Evolutionary conservation across 30 jellyfish, hydroid and myxozoan species (phyloP).

Genomic region (Rhopilema esculentum): DNA sequence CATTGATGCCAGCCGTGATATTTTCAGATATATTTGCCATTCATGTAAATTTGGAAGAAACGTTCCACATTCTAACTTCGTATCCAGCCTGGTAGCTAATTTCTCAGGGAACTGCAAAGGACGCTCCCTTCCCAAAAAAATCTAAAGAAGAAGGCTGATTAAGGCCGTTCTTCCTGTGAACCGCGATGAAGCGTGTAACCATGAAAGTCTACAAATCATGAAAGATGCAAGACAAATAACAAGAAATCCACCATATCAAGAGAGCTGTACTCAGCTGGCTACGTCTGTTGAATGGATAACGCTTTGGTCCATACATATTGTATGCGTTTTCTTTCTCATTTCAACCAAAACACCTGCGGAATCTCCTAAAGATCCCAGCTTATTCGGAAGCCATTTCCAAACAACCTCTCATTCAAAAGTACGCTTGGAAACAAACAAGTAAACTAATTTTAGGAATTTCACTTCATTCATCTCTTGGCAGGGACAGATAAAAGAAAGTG

Average conservation of each 20-base stretch:
- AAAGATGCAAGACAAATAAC: not conserved
- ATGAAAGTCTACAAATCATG: not conserved
- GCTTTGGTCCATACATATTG: constrained; percentile 3
- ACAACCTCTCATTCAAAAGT: not conserved
- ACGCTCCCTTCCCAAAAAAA: not conserved
- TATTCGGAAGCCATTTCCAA: not conserved
- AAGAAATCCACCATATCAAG: not conserved
- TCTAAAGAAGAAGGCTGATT: not conserved
- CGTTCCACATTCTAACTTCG: not conserved
- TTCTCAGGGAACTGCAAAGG: not conserved
- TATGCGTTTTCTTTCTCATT: not conserved
- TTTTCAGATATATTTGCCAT: constrained; percentile 24
- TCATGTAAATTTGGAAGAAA: not conserved
- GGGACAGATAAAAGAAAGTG: no score
- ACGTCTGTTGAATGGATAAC: constrained; percentile 9
- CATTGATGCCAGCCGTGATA: not conserved
- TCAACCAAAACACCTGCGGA: constrained; percentile 17
- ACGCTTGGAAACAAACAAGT: not conserved
- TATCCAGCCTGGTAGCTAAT: not conserved
- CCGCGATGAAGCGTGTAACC: not conserved
- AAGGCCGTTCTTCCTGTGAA: not conserved
- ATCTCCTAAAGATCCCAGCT: not conserved
- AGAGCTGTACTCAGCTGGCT: not conserved
- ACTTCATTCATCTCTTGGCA: no score
- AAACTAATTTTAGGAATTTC: not conserved